Base-by-base conservation (phyloP, 2,113 vertebrate genomes). In the Calidris pygmaea region DNA sequence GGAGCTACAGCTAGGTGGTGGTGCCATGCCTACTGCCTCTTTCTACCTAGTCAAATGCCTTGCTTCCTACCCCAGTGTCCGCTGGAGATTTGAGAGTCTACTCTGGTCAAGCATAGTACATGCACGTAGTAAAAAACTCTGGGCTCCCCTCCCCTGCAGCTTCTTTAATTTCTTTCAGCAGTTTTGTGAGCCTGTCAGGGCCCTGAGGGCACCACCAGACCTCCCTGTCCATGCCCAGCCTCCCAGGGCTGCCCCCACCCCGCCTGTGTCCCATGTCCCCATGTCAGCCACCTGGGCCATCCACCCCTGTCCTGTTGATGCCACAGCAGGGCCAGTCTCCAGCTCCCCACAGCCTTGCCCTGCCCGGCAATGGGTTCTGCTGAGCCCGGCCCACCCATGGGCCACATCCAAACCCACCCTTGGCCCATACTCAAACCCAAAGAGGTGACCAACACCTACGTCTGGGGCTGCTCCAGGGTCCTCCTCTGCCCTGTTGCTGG, bases 251-350 rank as follows among this genome's bases (percentile, higher is more conserved):
- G 7, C 12, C 27, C 12, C 10, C 35, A 75, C 4, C 5, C 26
- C 34, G 41, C 14, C 26, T 12, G 35, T 12, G 18, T 35, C n/a
- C 29, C 30, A 63, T 11, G 26, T 14, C 12, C 29, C 58, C 30
- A 34, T 24, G 15, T 10, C 63, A 76, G 41, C 18, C 48, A 6
- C 41, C 3, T 1, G 2, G 8, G 16, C 12, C 1, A 0, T 34
- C 50, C 50, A 22, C 7, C 39, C 17, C 30, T 74, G 62, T 34
- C 24, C 37, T 7, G 0, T 7, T 1, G 1, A 47, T 1, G 2
- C 7, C 3, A 0, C 18, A 53, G n/a, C 27, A 41, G 26, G 21
- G 29, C n/a, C 10, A 3, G 26, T 48, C 27, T 70, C n/a, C 41
- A 50, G 26, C 30, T 81, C 12, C 39, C 19, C 20, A 39, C 47